Evolutionary conservation across 2,888 invertebrate species (phyloP).

Genomic region (Camptogramma bilineatum): DNA sequence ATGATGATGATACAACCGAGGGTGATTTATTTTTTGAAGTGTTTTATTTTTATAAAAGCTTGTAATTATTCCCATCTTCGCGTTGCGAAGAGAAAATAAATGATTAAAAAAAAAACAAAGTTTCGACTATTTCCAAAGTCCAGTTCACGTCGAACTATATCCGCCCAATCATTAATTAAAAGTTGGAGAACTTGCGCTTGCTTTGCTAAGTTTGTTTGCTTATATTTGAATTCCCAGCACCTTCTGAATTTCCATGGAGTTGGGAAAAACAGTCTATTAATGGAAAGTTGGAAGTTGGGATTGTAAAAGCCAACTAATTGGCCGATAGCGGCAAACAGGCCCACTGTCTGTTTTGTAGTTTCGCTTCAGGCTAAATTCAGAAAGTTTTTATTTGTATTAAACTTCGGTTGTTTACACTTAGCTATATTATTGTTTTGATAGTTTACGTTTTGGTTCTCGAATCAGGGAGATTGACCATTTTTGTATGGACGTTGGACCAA

Average conservation of each 20-base stretch:
- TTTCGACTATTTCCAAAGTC: conserved; percentile 1
- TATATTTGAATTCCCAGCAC: conserved; percentile 41
- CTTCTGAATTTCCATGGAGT: conserved; percentile 43
- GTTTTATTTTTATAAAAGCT: too few species aligned
- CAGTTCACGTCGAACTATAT: conserved; percentile 37
- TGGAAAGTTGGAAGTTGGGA: conserved; percentile 40
- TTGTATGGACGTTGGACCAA: too few species aligned
- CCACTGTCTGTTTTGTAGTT: conserved; percentile 19
- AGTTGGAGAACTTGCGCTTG: conserved; percentile 48
- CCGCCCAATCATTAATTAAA: conserved; percentile 56
- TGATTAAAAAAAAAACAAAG: too few species aligned
- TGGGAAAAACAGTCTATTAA: conserved; percentile 44
- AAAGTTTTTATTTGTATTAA: not conserved
- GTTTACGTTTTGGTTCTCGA: too few species aligned
- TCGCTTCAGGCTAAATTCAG: conserved; percentile 7
- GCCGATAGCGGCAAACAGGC: conserved; percentile 30
- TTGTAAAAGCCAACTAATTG: conserved; percentile 40
- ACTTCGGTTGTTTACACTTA: too few species aligned
- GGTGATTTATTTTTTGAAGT: too few species aligned
- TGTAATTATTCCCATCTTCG: too few species aligned
- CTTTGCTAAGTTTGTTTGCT: conserved; percentile 42
- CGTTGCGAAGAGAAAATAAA: too few species aligned
- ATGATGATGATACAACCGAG: too few species aligned
- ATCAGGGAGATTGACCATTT: too few species aligned
- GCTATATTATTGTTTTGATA: too few species aligned